A percentile compares a stretch with the other conserved stretches of the same genome.
Conservation (phyloP, 2,888 invertebrate genomes). For the Zhuqinia jingwanae region DNA sequence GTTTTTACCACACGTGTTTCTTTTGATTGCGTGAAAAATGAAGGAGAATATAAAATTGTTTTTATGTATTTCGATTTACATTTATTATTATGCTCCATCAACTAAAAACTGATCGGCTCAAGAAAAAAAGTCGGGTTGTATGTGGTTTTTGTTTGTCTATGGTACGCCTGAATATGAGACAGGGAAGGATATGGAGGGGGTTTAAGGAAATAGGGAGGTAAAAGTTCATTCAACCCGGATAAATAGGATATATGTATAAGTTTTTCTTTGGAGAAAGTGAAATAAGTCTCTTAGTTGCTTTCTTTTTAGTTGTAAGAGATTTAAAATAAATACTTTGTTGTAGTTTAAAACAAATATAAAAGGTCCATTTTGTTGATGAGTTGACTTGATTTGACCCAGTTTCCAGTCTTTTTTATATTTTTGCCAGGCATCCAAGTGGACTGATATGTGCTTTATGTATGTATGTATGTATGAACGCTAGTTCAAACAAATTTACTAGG, state of each 20-base stretch:
- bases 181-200: not conserved
- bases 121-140: too few relatives aligned
- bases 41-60: not conserved
- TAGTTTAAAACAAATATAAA: not conserved
- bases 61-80: not conserved
- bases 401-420: not conserved
- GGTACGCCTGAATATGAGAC: not conserved
- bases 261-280: not conserved
- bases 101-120: too few relatives aligned
- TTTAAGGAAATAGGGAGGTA: not conserved
- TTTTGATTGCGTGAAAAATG: not conserved
- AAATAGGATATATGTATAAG: not conserved
- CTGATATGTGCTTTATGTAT: too few relatives aligned
- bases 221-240: slow-evolving; percentile 41
- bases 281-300: not conserved
- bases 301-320: not conserved
- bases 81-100: not conserved
- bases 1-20: not conserved
- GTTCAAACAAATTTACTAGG: too few relatives aligned
- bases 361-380: not conserved
- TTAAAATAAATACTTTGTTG: too few relatives aligned
- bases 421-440: too few relatives aligned
- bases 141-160: not conserved
- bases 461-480: too few relatives aligned
- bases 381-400: not conserved